Evolutionary conservation across 2,888 invertebrate genomes (phyloP).

Genomic region (Spodoptera exigua): DNA sequence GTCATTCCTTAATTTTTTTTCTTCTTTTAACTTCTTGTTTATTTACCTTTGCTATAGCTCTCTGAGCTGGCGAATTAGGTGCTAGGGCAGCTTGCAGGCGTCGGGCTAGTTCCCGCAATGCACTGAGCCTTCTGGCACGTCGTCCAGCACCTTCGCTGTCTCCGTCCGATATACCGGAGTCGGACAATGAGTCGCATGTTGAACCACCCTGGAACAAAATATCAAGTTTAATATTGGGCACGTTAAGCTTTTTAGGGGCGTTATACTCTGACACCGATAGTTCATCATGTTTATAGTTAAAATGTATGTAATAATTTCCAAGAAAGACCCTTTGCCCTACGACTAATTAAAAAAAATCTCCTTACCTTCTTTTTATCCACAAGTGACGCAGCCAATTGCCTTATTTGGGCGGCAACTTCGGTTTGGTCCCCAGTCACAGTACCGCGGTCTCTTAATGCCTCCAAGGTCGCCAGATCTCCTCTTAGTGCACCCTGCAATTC

Average conservation of each 20-base stretch:
- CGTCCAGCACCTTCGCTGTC: constrained; percentile 91
- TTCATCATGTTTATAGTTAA: too few species aligned
- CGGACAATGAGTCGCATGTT: constrained; percentile 92
- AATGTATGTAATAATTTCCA: background rate
- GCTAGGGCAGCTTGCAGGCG: constrained; percentile 91
- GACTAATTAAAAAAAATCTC: background rate
- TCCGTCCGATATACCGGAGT: constrained; percentile 94
- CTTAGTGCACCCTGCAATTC: constrained; percentile 93
- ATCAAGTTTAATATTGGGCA: background rate
- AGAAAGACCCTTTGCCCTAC: too few species aligned
- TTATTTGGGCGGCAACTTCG: constrained; percentile 88
- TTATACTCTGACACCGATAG: too few species aligned
- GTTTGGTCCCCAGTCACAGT: constrained; percentile 88
- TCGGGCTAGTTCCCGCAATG: constrained; percentile 91
- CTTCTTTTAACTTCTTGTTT: too few species aligned
- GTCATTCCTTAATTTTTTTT: too few species aligned
- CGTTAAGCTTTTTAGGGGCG: too few species aligned
- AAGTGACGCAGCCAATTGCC: constrained; percentile 90
- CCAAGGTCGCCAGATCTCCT: constrained; percentile 89
- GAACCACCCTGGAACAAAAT: constrained; percentile 77
- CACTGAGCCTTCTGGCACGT: constrained; percentile 91
- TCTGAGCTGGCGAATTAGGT: constrained; percentile 91
- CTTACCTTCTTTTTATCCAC: constrained; percentile 85
- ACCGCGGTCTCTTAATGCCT: constrained; percentile 88
- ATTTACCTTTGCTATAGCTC: constrained; percentile 90